These are phyloP conservation scores for Anhinga rufa DNA, from an alignment of 2,113 vertebrate species.

Conservation along the genomic window DNA sequence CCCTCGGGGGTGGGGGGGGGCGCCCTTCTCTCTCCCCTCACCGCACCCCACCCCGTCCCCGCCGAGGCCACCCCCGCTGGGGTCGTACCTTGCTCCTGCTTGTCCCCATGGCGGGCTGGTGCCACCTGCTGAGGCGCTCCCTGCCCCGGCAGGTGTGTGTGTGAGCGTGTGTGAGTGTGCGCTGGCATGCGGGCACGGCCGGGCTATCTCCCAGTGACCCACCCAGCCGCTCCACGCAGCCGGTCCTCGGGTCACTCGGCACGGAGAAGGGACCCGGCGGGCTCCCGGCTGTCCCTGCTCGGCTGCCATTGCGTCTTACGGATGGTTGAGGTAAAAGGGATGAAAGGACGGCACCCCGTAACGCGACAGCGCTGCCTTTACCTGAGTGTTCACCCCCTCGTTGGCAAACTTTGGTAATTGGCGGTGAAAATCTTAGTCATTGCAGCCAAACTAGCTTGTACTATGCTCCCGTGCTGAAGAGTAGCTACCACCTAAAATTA, in stretches of 20 bases:
- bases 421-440: not conserved
- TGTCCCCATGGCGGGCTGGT: not conserved
- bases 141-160: not conserved
- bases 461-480: rapidly evolving
- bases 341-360: not conserved
- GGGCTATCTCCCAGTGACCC: not conserved
- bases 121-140: not conserved
- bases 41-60: too few relatives aligned
- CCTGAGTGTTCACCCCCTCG: not conserved
- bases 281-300: not conserved
- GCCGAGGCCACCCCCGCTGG: not conserved
- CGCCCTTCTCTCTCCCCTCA: too few relatives aligned
- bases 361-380: not conserved
- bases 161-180: not conserved
- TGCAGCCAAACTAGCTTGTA: not conserved
- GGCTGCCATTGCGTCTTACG: not conserved
- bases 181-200: not conserved
- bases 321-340: not conserved
- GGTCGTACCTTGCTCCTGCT: not conserved
- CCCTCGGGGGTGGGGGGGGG: too few relatives aligned
- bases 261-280: not conserved
- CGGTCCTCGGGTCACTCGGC: not conserved
- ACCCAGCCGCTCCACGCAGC: not conserved
- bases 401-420: constrained; percentile 13
- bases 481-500: not conserved